Evolutionary conservation across 2,113 vertebrate genomes (phyloP).

Genomic region (Hepsetus odoe): DNA sequence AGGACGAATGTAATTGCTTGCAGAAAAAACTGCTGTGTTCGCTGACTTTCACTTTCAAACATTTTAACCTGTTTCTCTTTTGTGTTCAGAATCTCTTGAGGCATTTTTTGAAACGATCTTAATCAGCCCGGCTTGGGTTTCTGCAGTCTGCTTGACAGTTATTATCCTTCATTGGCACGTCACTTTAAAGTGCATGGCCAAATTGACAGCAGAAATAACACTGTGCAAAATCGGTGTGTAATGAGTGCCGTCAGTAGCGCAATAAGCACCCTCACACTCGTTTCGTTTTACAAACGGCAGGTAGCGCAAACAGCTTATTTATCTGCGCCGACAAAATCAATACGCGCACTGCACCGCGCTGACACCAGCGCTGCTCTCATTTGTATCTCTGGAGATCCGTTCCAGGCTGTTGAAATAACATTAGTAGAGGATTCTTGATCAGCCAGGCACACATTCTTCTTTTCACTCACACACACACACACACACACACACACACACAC

Average conservation of each 20-base stretch:
- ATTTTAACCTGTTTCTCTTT: no score
- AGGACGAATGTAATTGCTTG: no score
- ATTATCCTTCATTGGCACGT: background rate
- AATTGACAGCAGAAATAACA: background rate
- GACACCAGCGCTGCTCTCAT: slow-evolving; percentile 29
- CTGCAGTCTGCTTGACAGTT: background rate
- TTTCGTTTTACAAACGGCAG: slow-evolving; percentile 28
- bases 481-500: background rate
- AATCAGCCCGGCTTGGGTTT: background rate
- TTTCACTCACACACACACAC: background rate
- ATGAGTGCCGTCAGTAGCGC: background rate
- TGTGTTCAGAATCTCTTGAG: no score
- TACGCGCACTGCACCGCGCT: background rate
- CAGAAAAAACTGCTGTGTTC: no score
- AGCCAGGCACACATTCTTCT: background rate
- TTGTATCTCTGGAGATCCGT: slow-evolving; percentile 37
- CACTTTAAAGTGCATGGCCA: background rate
- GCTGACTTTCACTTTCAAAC: no score
- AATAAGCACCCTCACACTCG: background rate
- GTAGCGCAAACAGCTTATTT: slow-evolving; percentile 44
- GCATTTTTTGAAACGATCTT: no score
- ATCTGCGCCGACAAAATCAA: slow-evolving; percentile 40
- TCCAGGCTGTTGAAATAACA: slow-evolving; percentile 6
- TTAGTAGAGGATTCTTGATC: slow-evolving; percentile 1
- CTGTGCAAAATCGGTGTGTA: background rate